A percentile compares a stretch with the other conserved stretches of the same genome.
These are phyloP conservation scores for Epistrophe eligans DNA, from an alignment of 2,888 invertebrate species.

Conservation along the genomic window DNA sequence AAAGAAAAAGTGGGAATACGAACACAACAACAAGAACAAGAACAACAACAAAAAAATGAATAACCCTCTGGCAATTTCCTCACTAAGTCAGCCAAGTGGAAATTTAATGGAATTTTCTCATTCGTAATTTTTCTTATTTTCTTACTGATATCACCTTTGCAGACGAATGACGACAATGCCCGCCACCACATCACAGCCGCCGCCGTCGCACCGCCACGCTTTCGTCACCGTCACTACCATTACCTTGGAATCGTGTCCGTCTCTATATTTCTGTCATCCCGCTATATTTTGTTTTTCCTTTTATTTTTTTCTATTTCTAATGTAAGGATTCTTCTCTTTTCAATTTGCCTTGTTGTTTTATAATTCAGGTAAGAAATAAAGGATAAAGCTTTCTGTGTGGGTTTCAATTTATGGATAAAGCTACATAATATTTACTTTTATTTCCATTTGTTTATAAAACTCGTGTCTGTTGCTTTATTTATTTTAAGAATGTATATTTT, in stretches of 20 bases:
- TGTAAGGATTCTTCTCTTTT: slow-evolving; percentile 29
- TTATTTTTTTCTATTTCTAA: not conserved
- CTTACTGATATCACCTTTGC: not conserved
- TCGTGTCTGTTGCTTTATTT: too few relatives aligned
- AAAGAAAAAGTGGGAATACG: slow-evolving; percentile 11
- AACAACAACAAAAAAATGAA: slow-evolving; percentile 10
- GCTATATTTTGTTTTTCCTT: not conserved
- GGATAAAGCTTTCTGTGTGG: not conserved
- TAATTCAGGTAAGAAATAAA: slow-evolving; percentile 17
- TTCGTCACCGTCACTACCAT: not conserved
- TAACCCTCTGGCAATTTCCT: slow-evolving; percentile 62
- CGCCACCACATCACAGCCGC: not conserved
- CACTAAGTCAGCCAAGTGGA: slow-evolving; percentile 70
- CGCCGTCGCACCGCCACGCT: not conserved
- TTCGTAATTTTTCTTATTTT: slow-evolving; percentile 48
- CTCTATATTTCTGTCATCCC: not conserved
- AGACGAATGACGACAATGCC: not conserved
- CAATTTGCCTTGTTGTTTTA: slow-evolving; percentile 36
- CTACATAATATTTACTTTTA: too few relatives aligned
- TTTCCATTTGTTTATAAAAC: too few relatives aligned
- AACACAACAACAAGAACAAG: not conserved
- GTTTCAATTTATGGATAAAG: not conserved
- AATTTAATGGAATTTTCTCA: slow-evolving; percentile 70
- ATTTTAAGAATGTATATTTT: too few relatives aligned
- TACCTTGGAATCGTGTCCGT: not conserved